These are phyloP conservation scores for Acanthoscelides obtectus DNA, from an alignment of 2,888 invertebrate genomes.

Conservation along the genomic window DNA sequence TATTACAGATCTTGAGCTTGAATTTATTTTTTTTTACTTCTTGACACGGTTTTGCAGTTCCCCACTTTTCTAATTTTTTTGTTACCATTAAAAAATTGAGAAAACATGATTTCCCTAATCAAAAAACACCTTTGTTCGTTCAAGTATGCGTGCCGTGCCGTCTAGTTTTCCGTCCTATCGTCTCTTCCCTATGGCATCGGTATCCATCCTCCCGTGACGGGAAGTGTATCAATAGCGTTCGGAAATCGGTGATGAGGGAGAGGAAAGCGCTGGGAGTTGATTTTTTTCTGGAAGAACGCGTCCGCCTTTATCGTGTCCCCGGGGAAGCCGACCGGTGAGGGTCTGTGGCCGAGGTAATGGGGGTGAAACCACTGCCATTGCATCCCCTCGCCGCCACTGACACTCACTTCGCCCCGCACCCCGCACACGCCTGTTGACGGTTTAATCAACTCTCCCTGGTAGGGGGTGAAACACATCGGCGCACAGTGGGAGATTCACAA, in stretches of 20 bases:
- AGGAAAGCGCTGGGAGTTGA: neutral
- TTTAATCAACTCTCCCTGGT: neutral
- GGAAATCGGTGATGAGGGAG: neutral
- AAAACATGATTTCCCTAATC: too few species aligned
- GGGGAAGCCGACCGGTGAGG: neutral
- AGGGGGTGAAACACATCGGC: neutral
- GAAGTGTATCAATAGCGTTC: neutral
- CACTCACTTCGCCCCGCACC: neutral
- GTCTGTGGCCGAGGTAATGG: neutral
- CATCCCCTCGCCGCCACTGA: neutral
- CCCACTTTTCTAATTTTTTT: too few species aligned
- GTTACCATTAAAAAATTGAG: too few species aligned
- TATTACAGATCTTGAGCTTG: too few species aligned
- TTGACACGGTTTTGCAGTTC: too few species aligned
- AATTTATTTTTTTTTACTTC: too few species aligned
- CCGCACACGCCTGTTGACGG: neutral
- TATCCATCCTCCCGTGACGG: neutral
- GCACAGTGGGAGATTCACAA: neutral
- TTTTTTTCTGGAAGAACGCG: neutral
- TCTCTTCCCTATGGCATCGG: neutral
- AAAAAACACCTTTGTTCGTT: too few species aligned
- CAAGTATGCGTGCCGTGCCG: neutral
- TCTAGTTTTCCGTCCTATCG: neutral
- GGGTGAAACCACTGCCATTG: neutral
- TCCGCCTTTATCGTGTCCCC: neutral